Evolutionary conservation across 2,797 vertebrate species (phyloP).

Genomic region (Chaunax sp.): DNA sequence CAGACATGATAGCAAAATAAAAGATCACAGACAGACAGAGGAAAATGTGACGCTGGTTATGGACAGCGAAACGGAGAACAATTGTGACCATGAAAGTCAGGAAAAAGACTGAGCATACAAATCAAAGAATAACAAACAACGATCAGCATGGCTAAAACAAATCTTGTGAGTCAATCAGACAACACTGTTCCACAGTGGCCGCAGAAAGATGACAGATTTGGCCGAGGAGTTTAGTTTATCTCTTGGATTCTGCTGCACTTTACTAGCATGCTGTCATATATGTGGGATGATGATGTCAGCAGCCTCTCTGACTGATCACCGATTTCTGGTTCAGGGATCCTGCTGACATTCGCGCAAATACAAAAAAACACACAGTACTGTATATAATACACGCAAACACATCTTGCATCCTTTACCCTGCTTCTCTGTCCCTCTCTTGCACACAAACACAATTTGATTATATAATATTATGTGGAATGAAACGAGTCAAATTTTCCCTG

Average conservation of each 20-base stretch:
- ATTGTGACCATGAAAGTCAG: slow-evolving; percentile 16
- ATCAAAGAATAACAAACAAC: slow-evolving; percentile 46
- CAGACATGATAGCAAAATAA: not conserved
- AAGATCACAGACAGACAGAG: not conserved
- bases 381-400: not conserved
- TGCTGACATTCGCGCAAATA: slow-evolving; percentile 28
- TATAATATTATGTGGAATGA: slow-evolving; percentile 27
- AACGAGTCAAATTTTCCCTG: slow-evolving; percentile 40
- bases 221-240: slow-evolving; percentile 48
- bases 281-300: slow-evolving; percentile 64
- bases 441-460: slow-evolving; percentile 49
- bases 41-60: slow-evolving; percentile 14
- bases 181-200: slow-evolving; percentile 32
- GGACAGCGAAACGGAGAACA: slow-evolving; percentile 5
- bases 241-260: slow-evolving; percentile 41
- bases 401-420: slow-evolving; percentile 5
- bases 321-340: slow-evolving; percentile 48
- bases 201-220: slow-evolving; percentile 56
- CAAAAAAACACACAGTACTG: not conserved
- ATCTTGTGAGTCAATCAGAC: slow-evolving; percentile 43
- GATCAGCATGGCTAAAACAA: slow-evolving; percentile 22
- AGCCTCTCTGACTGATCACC: slow-evolving; percentile 47
- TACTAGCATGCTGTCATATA: slow-evolving; percentile 63
- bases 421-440: not conserved
- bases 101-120: slow-evolving; percentile 23